phyloP scores from a whole-genome alignment of 2,888 invertebrate species.

The Meiosimyza platycephala region DNA sequence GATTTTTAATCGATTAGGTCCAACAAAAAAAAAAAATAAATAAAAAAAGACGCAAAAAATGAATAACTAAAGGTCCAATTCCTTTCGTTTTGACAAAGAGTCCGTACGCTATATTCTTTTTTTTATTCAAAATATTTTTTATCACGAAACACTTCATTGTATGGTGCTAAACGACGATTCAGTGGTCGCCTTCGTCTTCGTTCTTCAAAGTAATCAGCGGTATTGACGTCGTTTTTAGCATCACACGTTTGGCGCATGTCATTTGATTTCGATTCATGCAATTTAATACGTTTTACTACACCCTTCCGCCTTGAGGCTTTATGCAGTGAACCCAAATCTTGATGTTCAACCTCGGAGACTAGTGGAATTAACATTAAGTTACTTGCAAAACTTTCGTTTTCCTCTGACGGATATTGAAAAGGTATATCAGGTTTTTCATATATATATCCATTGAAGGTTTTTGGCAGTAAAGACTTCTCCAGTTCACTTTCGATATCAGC shows the following conservation, averaged over 20 bases:
- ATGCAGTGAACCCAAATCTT: slow-evolving; percentile 12
- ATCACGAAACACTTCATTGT: slow-evolving; percentile 45
- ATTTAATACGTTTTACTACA: slow-evolving; percentile 34
- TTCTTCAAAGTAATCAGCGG: not conserved
- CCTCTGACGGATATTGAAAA: slow-evolving; percentile 32
- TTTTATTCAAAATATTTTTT: slow-evolving; percentile 42
- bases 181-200: slow-evolving; percentile 28
- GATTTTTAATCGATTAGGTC: no score
- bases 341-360: slow-evolving; percentile 19
- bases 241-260: no score
- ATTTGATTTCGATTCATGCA: slow-evolving; percentile 13
- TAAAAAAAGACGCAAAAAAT: no score
- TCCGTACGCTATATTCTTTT: no score
- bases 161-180: slow-evolving; percentile 42
- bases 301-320: not conserved
- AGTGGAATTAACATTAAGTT: slow-evolving; percentile 28
- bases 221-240: not conserved
- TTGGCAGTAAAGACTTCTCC: no score
- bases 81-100: no score
- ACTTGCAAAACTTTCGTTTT: slow-evolving; percentile 17
- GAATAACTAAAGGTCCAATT: no score
- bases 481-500: no score
- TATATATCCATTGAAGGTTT: slow-evolving; percentile 31
- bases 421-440: slow-evolving; percentile 27
- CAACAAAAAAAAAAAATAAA: no score